Base-by-base conservation (phyloP, 2,888 invertebrate genomes). In the Diaprepes abbreviatus region DNA sequence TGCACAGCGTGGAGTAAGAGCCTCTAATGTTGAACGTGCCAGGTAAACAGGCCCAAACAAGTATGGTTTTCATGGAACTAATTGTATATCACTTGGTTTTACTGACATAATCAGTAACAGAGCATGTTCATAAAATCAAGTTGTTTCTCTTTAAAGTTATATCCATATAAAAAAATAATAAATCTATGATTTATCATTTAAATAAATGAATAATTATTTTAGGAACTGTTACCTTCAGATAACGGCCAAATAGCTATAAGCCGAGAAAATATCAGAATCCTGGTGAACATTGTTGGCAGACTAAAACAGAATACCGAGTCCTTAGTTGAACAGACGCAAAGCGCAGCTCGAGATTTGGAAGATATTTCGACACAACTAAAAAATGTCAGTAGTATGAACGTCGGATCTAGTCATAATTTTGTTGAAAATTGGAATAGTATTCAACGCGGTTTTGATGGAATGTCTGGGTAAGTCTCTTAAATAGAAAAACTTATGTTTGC, bases 201-300 rank as follows among this genome's bases (percentile, higher is more conserved):
- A n/a, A n/a, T n/a, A n/a, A n/a, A n/a, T n/a, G n/a, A n/a, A n/a
- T n/a, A n/a, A n/a, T 65, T 70, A 68, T 75, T 81, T 40, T 71
- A 86, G 85, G 87, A 87, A 74, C 78, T 88, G 38, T 84, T 88
- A n/a, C 88, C 88, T 0, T 80, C 85, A 10, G 87, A 88, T 36
- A 83, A 85, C 40, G 85, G 85, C 2, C 88, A 88, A 79, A 87
- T 88, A 75, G 87, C 88, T 4, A 84, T 85, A 59, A 88, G 86
- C 74, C 82, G 88, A 33, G 88, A 89, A 74, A 88, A 88, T 75
- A 86, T 89, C 21, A 79, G 86, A 12, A 82, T 85, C 12, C 85
- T 89, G 74, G 85, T 87, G 0, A 82, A 85, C 28, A 87, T 88
- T 0, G 83, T 89, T 19, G 86, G 87, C 3, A 85, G 86, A 72